Evolutionary conservation across 2,797 vertebrate species (phyloP).

Genomic region (Fistularia commersonii): DNA sequence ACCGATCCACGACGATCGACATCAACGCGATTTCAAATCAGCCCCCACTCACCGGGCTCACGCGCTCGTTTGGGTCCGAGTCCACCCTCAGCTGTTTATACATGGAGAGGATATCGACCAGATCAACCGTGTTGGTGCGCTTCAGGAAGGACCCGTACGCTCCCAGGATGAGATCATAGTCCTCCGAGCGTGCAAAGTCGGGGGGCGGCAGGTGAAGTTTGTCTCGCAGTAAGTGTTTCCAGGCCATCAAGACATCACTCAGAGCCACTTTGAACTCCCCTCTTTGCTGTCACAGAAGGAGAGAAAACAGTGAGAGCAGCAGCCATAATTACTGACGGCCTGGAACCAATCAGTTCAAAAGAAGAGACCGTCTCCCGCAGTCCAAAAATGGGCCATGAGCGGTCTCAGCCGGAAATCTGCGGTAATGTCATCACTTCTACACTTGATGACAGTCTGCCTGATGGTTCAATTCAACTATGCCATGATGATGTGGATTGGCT

Average conservation of each 20-base stretch:
- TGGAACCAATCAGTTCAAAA: slow-evolving; percentile 52
- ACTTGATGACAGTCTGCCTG: slow-evolving; percentile 43
- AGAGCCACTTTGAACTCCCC: slow-evolving; percentile 85
- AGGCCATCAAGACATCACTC: slow-evolving; percentile 85
- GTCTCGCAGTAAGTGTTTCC: slow-evolving; percentile 86
- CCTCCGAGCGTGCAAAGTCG: slow-evolving; percentile 67
- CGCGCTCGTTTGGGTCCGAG: slow-evolving; percentile 65
- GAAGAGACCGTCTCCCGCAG: slow-evolving; percentile 17
- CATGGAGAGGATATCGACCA: slow-evolving; percentile 83
- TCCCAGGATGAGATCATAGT: slow-evolving; percentile 79
- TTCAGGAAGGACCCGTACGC: slow-evolving; percentile 83
- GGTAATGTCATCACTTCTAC: slow-evolving; percentile 51
- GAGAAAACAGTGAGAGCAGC: slow-evolving; percentile 53
- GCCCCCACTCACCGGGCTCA: slow-evolving; percentile 79
- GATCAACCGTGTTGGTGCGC: slow-evolving; percentile 85
- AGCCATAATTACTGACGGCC: slow-evolving; percentile 44
- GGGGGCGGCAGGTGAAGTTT: slow-evolving; percentile 81
- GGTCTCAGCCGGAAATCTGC: slow-evolving; percentile 38
- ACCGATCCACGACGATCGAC: slow-evolving; percentile 20
- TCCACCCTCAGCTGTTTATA: slow-evolving; percentile 66
- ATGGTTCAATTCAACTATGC: slow-evolving; percentile 39
- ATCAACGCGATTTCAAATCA: slow-evolving; percentile 25
- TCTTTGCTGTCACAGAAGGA: slow-evolving; percentile 71
- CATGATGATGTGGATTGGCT: slow-evolving; percentile 21
- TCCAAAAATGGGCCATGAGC: slow-evolving; percentile 34